Conservation (phyloP, 1,140 invertebrate genomes). For the Colletes latitarsis region DNA sequence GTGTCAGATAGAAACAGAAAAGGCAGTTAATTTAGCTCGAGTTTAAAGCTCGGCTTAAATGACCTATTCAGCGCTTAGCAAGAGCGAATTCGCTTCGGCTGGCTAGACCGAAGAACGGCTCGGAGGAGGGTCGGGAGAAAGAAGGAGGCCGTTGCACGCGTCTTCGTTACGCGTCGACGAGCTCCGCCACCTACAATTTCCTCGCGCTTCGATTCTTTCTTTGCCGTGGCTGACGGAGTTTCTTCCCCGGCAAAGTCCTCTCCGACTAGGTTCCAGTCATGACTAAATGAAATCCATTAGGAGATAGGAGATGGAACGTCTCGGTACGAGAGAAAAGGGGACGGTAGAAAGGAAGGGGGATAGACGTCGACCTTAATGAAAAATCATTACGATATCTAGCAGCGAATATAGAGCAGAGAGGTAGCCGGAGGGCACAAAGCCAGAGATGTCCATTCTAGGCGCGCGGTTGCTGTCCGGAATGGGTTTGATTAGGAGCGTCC, state of each 20-base stretch:
- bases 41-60: slow-evolving; percentile 69
- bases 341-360: neutral
- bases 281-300: slow-evolving; percentile 64
- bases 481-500: slow-evolving; percentile 43
- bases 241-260: neutral
- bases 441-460: neutral
- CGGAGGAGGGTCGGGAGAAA: neutral
- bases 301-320: slow-evolving; percentile 27
- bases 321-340: neutral
- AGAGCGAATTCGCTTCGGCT: slow-evolving; percentile 49
- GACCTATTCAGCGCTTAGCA: slow-evolving; percentile 65
- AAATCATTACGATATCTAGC: slow-evolving; percentile 52
- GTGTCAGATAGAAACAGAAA: slow-evolving; percentile 20
- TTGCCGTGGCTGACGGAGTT: neutral
- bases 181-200: neutral
- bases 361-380: slow-evolving; percentile 36
- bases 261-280: slow-evolving; percentile 2
- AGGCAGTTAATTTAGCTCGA: slow-evolving; percentile 64
- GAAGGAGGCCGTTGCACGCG: neutral
- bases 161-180: neutral
- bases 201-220: neutral
- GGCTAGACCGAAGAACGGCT: slow-evolving; percentile 5
- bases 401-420: neutral
- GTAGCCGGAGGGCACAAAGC: neutral
- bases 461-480: neutral